phyloP scores from a whole-genome alignment of 2,888 invertebrate genomes.

The Rhimphoctona megacephalus region DNA sequence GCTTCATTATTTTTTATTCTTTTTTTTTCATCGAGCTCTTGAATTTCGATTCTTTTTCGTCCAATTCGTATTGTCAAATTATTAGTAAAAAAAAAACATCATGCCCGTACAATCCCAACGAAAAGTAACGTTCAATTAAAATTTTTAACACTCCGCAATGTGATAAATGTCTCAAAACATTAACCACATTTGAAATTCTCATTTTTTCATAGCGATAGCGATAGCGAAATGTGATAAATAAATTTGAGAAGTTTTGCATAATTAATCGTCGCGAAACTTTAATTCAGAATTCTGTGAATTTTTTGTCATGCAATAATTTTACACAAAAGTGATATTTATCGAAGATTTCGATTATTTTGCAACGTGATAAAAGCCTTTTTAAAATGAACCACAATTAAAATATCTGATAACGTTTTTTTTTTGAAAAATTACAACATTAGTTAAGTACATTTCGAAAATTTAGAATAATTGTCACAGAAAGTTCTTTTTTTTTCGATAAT shows the following conservation, averaged over 20 bases:
- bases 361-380: too few species aligned
- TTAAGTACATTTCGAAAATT: too few species aligned
- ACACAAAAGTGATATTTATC: too few species aligned
- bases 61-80: not conserved
- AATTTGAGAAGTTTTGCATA: not conserved
- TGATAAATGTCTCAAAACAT: not conserved
- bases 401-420: too few species aligned
- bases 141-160: not conserved
- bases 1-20: conserved; percentile 22
- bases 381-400: too few species aligned
- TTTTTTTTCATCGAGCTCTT: not conserved
- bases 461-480: too few species aligned
- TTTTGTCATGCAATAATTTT: too few species aligned
- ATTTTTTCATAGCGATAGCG: not conserved
- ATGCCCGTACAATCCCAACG: not conserved
- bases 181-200: not conserved
- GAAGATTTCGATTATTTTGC: too few species aligned
- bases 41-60: not conserved
- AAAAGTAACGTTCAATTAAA: not conserved
- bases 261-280: too few species aligned
- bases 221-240: not conserved
- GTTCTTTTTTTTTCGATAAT: too few species aligned
- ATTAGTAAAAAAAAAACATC: not conserved
- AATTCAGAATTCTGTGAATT: too few species aligned
- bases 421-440: too few species aligned